Evolutionary conservation across 1,140 invertebrate species (phyloP).

Genomic region (Drosophila auraria): DNA sequence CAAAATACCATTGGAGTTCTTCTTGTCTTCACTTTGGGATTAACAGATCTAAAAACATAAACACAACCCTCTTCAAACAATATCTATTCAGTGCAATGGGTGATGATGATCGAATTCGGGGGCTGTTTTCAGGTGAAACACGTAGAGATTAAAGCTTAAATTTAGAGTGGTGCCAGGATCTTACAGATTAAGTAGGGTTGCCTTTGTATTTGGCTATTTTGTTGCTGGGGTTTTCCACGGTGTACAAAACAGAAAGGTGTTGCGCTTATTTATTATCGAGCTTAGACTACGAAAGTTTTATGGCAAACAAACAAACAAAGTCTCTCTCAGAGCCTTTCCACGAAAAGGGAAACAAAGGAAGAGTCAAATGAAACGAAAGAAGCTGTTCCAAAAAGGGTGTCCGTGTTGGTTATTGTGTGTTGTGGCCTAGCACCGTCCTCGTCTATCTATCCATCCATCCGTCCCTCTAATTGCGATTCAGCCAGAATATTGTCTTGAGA

Average conservation of each 20-base stretch:
- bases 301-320: conserved; percentile 55
- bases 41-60: conserved; percentile 63
- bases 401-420: conserved; percentile 6
- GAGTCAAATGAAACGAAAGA: conserved; percentile 33
- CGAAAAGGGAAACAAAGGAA: conserved; percentile 22
- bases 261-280: conserved; percentile 75
- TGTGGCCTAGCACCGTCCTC: conserved; percentile 9
- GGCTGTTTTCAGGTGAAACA: conserved; percentile 20
- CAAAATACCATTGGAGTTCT: conserved; percentile 62
- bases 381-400: conserved; percentile 34
- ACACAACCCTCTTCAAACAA: conserved; percentile 69
- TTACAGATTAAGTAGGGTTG: conserved; percentile 36
- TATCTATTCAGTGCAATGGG: conserved; percentile 52
- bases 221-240: conserved; percentile 39
- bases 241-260: conserved; percentile 56
- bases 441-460: neutral
- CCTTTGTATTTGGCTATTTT: conserved; percentile 14
- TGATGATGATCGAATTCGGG: conserved; percentile 8
- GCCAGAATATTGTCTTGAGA: conserved; percentile 93
- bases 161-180: conserved; percentile 34
- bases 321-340: conserved; percentile 64
- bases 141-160: conserved; percentile 34
- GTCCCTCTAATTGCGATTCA: conserved; percentile 88
- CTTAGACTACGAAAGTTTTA: conserved; percentile 63
- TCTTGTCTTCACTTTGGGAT: conserved; percentile 68